Evolutionary conservation across 2,888 invertebrate genomes (phyloP).

Genomic region (Cartodere bifasciata): DNA sequence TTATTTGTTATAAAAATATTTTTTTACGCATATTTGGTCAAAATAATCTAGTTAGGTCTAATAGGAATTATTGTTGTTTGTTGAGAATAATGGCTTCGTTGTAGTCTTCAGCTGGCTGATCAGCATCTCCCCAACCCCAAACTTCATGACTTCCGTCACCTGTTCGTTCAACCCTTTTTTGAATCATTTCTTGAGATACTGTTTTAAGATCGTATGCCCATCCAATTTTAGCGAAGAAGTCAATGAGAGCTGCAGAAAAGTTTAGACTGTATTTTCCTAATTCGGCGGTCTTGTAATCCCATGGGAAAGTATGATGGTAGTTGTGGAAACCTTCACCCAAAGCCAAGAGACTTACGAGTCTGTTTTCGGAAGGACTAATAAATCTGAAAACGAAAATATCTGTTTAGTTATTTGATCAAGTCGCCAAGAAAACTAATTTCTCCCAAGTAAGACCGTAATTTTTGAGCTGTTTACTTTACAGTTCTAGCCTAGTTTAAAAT

Average conservation of each 20-base stretch:
- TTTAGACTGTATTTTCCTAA: constrained; percentile 60
- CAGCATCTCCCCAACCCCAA: constrained; percentile 73
- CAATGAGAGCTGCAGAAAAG: constrained; percentile 64
- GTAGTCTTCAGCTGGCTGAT: constrained; percentile 37
- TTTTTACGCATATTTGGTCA: too few relatives aligned
- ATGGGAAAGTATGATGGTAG: constrained; percentile 77
- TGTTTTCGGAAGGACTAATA: constrained; percentile 63
- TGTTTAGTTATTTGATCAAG: too few relatives aligned
- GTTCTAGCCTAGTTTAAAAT: too few relatives aligned
- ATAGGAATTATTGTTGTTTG: constrained; percentile 19
- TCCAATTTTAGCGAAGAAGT: constrained; percentile 69
- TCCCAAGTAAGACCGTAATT: too few relatives aligned
- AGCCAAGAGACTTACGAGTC: constrained; percentile 51
- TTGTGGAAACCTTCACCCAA: constrained; percentile 79
- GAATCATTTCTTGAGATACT: constrained; percentile 56
- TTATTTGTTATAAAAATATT: too few relatives aligned
- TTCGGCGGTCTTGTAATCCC: constrained; percentile 76
- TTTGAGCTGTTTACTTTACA: too few relatives aligned
- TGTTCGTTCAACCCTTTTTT: constrained; percentile 46
- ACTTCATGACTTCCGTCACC: constrained; percentile 35
- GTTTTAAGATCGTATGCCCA: constrained; percentile 81
- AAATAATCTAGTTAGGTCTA: too few relatives aligned
- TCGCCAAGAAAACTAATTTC: too few relatives aligned
- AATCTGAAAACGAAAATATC: constrained; percentile 29
- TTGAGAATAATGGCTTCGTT: constrained; percentile 26